Percentiles rank a stretch among this genome's conserved stretches.
phyloP scores from a whole-genome alignment of 1,140 invertebrate species.

The Portunus trituberculatus region DNA sequence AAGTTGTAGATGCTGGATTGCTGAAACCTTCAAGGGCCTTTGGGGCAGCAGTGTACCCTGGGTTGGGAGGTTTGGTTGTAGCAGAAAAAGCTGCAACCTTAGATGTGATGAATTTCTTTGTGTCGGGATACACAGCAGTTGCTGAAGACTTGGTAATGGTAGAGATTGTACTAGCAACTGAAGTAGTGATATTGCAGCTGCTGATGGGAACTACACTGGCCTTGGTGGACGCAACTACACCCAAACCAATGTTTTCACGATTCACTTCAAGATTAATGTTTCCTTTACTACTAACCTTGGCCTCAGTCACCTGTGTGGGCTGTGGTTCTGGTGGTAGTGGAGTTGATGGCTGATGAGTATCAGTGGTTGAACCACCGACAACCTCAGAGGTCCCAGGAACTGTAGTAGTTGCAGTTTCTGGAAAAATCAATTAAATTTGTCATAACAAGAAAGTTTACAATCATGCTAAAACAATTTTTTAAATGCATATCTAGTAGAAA shows the following conservation, averaged over 20 bases:
- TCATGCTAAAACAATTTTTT: too few relatives aligned
- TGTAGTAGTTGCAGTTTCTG: neutral
- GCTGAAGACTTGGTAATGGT: neutral
- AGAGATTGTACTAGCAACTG: neutral
- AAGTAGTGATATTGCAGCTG: neutral
- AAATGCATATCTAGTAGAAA: too few relatives aligned
- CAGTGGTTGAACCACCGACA: neutral
- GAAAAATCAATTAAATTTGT: too few relatives aligned
- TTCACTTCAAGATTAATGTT: neutral
- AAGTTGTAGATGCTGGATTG: neutral
- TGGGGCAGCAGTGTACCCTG: neutral
- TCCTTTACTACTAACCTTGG: neutral
- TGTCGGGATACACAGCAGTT: neutral
- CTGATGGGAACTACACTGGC: neutral
- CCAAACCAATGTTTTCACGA: neutral
- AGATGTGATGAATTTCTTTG: neutral
- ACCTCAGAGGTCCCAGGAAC: neutral
- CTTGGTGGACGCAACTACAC: neutral
- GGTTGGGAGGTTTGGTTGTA: neutral
- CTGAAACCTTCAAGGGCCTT: neutral
- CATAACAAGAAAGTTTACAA: too few relatives aligned
- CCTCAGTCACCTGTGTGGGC: neutral
- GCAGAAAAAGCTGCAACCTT: conserved; percentile 18
- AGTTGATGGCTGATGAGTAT: neutral
- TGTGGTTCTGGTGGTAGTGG: neutral